Evolutionary conservation across 2,888 invertebrate species (phyloP).

Genomic region (Iphiclides podalirius): DNA sequence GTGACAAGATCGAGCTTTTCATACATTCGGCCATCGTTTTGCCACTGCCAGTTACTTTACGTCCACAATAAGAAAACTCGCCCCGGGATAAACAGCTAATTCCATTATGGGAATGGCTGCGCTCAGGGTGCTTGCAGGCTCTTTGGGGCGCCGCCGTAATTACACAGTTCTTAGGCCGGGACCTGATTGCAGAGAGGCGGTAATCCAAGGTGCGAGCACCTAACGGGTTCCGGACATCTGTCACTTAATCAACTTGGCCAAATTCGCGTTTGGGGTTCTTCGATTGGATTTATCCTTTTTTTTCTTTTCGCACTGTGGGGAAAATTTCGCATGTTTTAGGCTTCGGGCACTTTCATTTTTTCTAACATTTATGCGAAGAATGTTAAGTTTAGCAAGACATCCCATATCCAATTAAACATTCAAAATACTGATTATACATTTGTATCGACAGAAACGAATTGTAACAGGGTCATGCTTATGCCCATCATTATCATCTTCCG

Average conservation of each 20-base stretch:
- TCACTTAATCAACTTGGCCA: slow-evolving; percentile 20
- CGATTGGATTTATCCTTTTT: neutral
- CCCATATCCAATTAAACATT: too few species aligned
- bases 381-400: too few species aligned
- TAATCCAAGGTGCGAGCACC: slow-evolving; percentile 24
- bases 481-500: too few species aligned
- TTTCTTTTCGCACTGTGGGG: too few species aligned
- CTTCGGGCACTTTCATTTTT: too few species aligned
- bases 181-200: slow-evolving; percentile 15
- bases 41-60: slow-evolving; percentile 24
- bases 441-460: too few species aligned
- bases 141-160: slow-evolving; percentile 29
- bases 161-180: slow-evolving; percentile 29
- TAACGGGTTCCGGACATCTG: slow-evolving; percentile 24
- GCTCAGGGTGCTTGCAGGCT: slow-evolving; percentile 39
- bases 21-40: too few species aligned
- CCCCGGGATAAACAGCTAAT: slow-evolving; percentile 51
- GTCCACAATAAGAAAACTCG: slow-evolving; percentile 31
- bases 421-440: too few species aligned
- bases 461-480: too few species aligned
- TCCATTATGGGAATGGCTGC: slow-evolving; percentile 51
- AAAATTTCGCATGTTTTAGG: too few species aligned
- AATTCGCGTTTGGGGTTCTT: neutral
- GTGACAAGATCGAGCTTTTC: too few species aligned
- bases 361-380: too few species aligned